Conservation (phyloP, 2,888 invertebrate genomes). For the Orchesellides sinensis region DNA sequence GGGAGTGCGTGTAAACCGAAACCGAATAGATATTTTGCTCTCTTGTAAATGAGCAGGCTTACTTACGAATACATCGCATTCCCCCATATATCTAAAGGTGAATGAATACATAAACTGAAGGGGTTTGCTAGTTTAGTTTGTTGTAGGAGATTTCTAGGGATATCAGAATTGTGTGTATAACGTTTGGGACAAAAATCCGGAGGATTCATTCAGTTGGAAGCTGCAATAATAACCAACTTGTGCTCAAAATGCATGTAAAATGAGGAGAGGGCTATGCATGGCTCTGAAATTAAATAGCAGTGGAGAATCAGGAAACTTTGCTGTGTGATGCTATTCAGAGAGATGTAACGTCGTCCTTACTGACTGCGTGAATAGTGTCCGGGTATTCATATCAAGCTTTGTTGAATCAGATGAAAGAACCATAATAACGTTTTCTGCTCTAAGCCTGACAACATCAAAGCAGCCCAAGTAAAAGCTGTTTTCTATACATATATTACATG, state of each 20-base stretch:
- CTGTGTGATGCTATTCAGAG: no score
- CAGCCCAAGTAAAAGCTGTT: neutral
- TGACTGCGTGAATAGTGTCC: neutral
- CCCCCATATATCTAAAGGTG: no score
- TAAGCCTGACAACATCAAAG: neutral
- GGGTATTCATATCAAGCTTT: conserved; percentile 41
- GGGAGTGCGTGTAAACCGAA: no score
- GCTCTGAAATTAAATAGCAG: neutral
- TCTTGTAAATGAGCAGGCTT: no score
- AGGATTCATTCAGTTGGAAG: neutral
- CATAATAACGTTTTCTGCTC: conserved; percentile 16
- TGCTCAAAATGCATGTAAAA: neutral
- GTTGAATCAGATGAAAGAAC: conserved; percentile 39
- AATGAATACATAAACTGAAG: no score
- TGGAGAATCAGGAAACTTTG: neutral
- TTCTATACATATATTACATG: neutral
- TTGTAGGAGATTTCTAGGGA: no score
- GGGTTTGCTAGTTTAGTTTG: no score
- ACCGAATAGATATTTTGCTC: no score
- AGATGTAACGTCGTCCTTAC: neutral
- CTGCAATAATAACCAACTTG: neutral
- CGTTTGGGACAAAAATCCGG: no score
- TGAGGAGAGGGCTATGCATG: neutral
- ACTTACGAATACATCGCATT: no score
- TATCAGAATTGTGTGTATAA: no score